Evolutionary conservation across 2,113 vertebrate species (phyloP).

Genomic region (Calidris pygmaea): DNA sequence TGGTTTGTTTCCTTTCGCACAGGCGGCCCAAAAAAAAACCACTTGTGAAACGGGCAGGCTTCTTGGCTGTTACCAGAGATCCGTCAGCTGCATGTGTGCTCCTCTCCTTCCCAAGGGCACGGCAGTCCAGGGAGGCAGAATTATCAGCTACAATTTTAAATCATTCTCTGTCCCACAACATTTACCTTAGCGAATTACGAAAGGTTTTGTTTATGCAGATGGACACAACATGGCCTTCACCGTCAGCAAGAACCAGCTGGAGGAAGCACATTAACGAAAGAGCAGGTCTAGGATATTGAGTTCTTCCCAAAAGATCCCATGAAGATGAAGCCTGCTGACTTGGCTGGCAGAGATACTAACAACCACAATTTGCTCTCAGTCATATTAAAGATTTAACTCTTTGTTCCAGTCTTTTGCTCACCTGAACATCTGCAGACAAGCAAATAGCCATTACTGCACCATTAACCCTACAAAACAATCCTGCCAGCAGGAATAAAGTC

Average conservation of each 20-base stretch:
- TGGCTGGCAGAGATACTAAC: background rate
- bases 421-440: background rate
- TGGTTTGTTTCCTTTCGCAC: background rate
- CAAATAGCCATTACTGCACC: background rate
- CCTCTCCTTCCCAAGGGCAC: background rate
- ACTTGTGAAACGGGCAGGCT: background rate
- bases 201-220: constrained; percentile 7
- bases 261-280: background rate
- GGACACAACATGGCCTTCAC: background rate
- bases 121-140: background rate
- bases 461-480: background rate
- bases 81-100: background rate
- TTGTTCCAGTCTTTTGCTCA: background rate
- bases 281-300: background rate
- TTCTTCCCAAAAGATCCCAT: constrained; percentile 3
- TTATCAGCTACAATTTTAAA: background rate
- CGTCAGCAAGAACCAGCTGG: background rate
- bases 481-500: background rate
- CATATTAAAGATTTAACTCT: background rate
- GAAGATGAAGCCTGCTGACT: background rate
- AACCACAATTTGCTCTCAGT: background rate
- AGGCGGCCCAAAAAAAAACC: background rate
- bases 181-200: background rate
- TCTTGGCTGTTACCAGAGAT: background rate
- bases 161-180: background rate